Percentiles rank a stretch among this genome's conserved stretches.
Evolutionary conservation across 2,888 invertebrate genomes (phyloP).

Genomic region (Leptinotarsa peninsularis): DNA sequence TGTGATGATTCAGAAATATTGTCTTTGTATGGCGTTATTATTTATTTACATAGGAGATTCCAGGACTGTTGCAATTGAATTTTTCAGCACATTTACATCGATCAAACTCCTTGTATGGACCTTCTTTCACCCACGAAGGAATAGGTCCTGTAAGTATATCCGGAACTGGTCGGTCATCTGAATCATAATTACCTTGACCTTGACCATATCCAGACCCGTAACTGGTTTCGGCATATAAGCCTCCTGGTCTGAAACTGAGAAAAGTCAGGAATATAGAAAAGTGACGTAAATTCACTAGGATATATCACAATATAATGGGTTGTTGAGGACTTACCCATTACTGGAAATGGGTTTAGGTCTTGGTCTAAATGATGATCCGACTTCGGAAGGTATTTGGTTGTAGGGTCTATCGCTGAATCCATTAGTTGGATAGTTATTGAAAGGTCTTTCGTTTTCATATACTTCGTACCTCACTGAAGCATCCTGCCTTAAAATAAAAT

Average conservation of each 20-base stretch:
- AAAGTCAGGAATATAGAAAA: background rate
- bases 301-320: too few relatives aligned
- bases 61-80: slow-evolving; percentile 70
- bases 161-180: slow-evolving; percentile 40
- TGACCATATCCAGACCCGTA: slow-evolving; percentile 50
- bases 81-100: slow-evolving; percentile 70
- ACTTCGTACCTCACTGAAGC: slow-evolving; percentile 55
- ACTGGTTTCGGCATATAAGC: slow-evolving; percentile 52
- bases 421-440: slow-evolving; percentile 23
- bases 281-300: background rate
- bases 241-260: slow-evolving; percentile 53
- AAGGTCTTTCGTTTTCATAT: slow-evolving; percentile 48
- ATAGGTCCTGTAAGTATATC: slow-evolving; percentile 63
- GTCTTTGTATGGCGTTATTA: background rate
- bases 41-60: slow-evolving; percentile 67
- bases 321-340: slow-evolving; percentile 36
- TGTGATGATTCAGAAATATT: slow-evolving; percentile 12
- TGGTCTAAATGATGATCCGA: slow-evolving; percentile 25
- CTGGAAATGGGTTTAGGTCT: slow-evolving; percentile 27
- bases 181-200: slow-evolving; percentile 41
- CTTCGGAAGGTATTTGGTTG: slow-evolving; percentile 24
- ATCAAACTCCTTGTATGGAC: slow-evolving; percentile 62
- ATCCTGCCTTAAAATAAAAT: slow-evolving; percentile 34
- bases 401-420: slow-evolving; percentile 17
- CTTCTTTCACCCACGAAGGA: slow-evolving; percentile 65